A percentile compares a stretch with the other conserved stretches of the same genome.
These are phyloP conservation scores for Psittacula derbiana DNA, from an alignment of 2,797 vertebrate genomes.

Conservation along the genomic window DNA sequence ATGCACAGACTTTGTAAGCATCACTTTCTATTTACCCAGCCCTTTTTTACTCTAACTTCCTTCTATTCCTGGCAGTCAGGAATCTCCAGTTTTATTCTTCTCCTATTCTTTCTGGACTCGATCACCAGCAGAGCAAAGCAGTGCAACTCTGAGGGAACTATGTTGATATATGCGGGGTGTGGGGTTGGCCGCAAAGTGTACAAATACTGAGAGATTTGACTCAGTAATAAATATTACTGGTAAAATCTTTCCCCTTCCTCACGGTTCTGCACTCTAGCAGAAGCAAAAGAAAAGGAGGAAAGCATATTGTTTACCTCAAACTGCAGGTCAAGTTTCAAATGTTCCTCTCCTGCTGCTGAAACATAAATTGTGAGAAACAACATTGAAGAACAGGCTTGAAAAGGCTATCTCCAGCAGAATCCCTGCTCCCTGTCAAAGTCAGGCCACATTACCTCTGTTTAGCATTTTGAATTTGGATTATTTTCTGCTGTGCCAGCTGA, in stretches of 20 bases:
- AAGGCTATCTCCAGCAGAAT: not conserved
- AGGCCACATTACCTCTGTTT: not conserved
- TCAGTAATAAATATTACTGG: not conserved
- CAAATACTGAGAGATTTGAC: not conserved
- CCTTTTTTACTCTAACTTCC: not conserved
- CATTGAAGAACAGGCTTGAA: not conserved
- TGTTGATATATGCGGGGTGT: not conserved
- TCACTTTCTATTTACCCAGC: not conserved
- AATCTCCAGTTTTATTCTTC: not conserved
- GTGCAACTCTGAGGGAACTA: not conserved
- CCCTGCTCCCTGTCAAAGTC: not conserved
- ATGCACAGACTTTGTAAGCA: not conserved
- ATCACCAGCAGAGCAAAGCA: not conserved
- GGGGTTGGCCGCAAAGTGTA: not conserved
- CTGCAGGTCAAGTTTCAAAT: not conserved
- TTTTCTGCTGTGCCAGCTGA: conserved; percentile 21
- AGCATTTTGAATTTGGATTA: not conserved
- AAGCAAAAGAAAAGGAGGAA: not conserved
- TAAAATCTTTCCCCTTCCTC: not conserved
- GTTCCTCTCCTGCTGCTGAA: not conserved
- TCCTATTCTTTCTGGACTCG: not conserved
- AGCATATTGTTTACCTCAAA: not conserved
- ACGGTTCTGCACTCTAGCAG: not conserved
- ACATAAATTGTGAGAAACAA: not conserved
- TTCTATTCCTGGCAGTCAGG: not conserved